These are phyloP conservation scores for Drosophila neoperkinsi DNA, from an alignment of 2,888 invertebrate genomes.

Conservation along the genomic window DNA sequence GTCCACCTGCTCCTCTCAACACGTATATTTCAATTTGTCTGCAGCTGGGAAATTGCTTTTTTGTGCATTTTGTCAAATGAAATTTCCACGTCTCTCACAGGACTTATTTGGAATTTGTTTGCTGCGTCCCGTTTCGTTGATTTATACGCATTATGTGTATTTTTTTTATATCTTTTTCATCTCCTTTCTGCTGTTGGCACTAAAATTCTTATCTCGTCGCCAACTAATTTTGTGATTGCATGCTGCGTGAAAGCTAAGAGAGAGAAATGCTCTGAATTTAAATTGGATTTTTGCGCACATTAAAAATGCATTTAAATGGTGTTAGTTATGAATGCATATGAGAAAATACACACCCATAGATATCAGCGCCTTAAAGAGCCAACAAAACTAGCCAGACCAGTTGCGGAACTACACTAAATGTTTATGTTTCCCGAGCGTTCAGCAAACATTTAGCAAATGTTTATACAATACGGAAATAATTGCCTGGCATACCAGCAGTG, in stretches of 20 bases:
- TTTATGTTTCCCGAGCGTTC: slow-evolving; percentile 79
- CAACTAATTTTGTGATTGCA: slow-evolving; percentile 80
- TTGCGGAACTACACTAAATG: slow-evolving; percentile 69
- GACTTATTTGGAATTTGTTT: slow-evolving; percentile 79
- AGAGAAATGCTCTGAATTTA: slow-evolving; percentile 83
- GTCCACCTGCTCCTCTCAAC: slow-evolving; percentile 36
- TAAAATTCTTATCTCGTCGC: slow-evolving; percentile 77
- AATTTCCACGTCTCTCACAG: slow-evolving; percentile 78
- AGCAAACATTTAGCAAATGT: slow-evolving; percentile 73
- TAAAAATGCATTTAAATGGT: slow-evolving; percentile 80
- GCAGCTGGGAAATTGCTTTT: slow-evolving; percentile 81
- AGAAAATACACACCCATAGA: slow-evolving; percentile 22
- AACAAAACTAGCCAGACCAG: slow-evolving; percentile 4
- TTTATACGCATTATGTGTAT: slow-evolving; percentile 73
- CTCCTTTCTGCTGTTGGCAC: slow-evolving; percentile 43
- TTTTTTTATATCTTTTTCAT: slow-evolving; percentile 1
- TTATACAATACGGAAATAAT: slow-evolving; percentile 69
- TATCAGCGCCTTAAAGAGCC: slow-evolving; percentile 15
- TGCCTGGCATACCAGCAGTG: slow-evolving; percentile 59
- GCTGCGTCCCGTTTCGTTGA: slow-evolving; percentile 62
- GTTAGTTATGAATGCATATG: slow-evolving; percentile 80
- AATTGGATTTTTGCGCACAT: slow-evolving; percentile 84
- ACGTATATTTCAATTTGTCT: slow-evolving; percentile 80
- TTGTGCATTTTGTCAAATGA: slow-evolving; percentile 82
- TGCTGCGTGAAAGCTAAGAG: slow-evolving; percentile 48